Percentiles rank a stretch among this genome's conserved stretches.
Evolutionary conservation across 1,140 invertebrate species (phyloP).

Genomic region (Hesperophylax magnus): DNA sequence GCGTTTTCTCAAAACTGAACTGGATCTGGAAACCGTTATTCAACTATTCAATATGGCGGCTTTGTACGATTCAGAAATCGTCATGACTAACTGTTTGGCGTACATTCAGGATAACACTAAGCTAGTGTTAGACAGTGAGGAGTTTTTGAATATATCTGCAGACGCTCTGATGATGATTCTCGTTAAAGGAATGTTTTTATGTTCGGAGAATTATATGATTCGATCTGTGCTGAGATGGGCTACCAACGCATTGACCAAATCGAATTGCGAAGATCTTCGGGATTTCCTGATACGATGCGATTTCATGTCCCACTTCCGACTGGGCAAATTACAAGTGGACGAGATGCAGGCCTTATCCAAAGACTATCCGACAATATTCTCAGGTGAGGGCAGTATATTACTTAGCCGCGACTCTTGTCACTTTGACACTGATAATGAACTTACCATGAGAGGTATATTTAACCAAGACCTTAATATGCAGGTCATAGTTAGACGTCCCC

Average conservation of each 20-base stretch:
- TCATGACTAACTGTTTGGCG: slow-evolving; percentile 33
- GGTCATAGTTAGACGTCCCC: slow-evolving; percentile 39
- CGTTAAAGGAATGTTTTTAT: not conserved
- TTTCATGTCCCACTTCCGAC: not conserved
- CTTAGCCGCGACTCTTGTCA: not conserved
- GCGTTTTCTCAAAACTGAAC: not conserved
- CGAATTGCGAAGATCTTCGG: not conserved
- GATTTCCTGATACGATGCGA: not conserved
- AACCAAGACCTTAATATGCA: slow-evolving; percentile 19
- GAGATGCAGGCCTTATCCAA: not conserved
- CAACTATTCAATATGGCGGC: slow-evolving; percentile 33
- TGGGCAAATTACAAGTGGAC: not conserved
- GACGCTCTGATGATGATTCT: slow-evolving; percentile 36
- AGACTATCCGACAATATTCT: slow-evolving; percentile 10
- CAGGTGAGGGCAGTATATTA: not conserved
- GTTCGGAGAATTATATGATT: not conserved
- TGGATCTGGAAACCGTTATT: slow-evolving; percentile 10
- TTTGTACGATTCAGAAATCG: not conserved
- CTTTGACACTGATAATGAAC: not conserved
- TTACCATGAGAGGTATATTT: not conserved
- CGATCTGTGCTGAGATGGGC: slow-evolving; percentile 5
- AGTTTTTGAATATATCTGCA: slow-evolving; percentile 23
- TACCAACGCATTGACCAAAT: not conserved
- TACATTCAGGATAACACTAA: slow-evolving; percentile 46
- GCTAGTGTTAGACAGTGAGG: slow-evolving; percentile 20